Evolutionary conservation across 2,888 invertebrate genomes (phyloP), one percentile per base, ranked within the genome.

Genomic region (Amphipyra tragopoginis): DNA sequence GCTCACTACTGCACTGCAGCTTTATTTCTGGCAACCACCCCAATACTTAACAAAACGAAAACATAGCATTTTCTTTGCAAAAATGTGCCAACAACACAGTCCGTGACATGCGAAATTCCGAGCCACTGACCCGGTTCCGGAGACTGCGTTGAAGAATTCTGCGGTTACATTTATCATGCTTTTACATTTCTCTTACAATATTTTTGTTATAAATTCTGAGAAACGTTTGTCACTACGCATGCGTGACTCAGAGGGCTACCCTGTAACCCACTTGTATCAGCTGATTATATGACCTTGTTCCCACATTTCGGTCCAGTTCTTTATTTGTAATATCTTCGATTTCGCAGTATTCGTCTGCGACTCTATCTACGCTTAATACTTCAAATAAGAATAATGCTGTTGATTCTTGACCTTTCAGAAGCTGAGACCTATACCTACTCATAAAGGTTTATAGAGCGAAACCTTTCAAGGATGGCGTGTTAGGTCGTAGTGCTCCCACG

Each of bases 1-100:
- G 92, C 89, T 86, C 82, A 83, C 85, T 86, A 92, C 94, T 93
- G 94, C 94, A 94, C 89, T 94, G 94, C 94, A 94, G 93, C 90
- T 91, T 91, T 93, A 93, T 93, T 94, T 91, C 92, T 94, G 94
- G 93, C 93, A 93, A 85, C 83, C 86, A 88, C 87, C 87, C 88
- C 86, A 78, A 83, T 82, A 79, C 82, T 83, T 80, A 80, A 77
- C 77, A 49, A 75, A 76, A 77, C 79, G 75, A 76, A 79, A 79
- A 79, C 75, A 75, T 74, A 75, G 72, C 67, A 72, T 81, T 81
- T 82, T 79, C 76, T 71, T 76, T 69, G 76, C 77, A 76, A 79
- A 81, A 80, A 76, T 76, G 72, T 83, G 84, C 82, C 78, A 80
- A 76, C 79, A 72, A 72, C 64, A 60, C 57, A 71, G 77, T 72